A percentile compares a stretch with the other conserved stretches of the same genome.
Evolutionary conservation across 2,113 vertebrate species (phyloP).

Genomic region (Capricornis sumatraensis): DNA sequence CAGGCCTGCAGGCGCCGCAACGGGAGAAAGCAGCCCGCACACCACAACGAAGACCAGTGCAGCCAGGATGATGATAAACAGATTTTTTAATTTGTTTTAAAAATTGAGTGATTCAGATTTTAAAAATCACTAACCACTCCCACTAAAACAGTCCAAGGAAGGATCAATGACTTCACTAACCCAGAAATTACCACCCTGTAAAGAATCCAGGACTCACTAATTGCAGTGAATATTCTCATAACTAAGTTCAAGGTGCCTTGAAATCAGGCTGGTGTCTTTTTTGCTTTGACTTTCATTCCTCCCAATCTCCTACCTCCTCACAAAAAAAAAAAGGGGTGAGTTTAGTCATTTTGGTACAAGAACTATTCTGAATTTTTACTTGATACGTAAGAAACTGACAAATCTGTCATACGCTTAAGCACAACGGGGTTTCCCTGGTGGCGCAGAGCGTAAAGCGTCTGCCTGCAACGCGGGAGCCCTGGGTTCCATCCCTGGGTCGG

Average conservation of each 20-base stretch:
- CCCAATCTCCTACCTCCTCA: no score
- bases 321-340: background rate
- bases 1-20: background rate
- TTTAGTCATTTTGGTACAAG: background rate
- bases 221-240: background rate
- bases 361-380: background rate
- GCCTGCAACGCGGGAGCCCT: no score
- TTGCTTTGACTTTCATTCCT: background rate
- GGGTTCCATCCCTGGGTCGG: no score
- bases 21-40: background rate
- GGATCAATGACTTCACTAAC: background rate
- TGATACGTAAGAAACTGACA: background rate
- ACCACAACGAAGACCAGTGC: accelerated
- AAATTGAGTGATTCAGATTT: background rate
- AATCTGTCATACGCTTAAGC: background rate
- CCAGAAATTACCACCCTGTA: background rate
- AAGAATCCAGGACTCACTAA: background rate
- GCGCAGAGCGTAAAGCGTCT: no score
- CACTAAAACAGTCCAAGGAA: background rate
- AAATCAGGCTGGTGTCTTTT: background rate
- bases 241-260: background rate
- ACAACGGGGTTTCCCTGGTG: background rate
- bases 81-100: background rate
- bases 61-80: background rate
- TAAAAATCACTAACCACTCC: background rate